Conservation (phyloP, 2,888 invertebrate genomes). For the Nycteola revayana region DNA sequence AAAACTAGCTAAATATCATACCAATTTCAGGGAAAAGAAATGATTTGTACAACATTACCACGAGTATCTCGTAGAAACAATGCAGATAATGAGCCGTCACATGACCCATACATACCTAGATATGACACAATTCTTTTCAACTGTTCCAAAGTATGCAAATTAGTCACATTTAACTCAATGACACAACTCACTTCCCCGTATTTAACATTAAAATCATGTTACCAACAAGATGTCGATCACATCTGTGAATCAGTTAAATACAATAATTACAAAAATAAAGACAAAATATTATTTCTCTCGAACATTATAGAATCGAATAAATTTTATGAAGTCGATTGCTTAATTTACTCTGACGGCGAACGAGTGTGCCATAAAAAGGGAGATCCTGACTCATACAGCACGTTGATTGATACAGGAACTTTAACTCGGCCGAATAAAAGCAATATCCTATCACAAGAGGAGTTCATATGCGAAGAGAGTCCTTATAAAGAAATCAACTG, state of each 20-base stretch:
- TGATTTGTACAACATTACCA: constrained; percentile 43
- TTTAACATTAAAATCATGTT: constrained; percentile 50
- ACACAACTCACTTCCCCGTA: constrained; percentile 48
- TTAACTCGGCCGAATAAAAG: constrained; percentile 54
- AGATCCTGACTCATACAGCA: constrained; percentile 44
- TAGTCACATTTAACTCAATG: constrained; percentile 48
- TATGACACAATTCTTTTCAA: constrained; percentile 47
- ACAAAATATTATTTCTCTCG: constrained; percentile 60
- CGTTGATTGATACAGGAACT: constrained; percentile 57
- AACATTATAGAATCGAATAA: constrained; percentile 50
- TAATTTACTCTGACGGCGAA: constrained; percentile 56
- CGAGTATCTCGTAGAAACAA: constrained; percentile 36
- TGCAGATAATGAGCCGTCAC: constrained; percentile 43
- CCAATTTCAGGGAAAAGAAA: constrained; percentile 51
- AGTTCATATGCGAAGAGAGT: constrained; percentile 65
- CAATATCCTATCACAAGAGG: constrained; percentile 60
- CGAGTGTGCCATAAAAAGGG: constrained; percentile 64
- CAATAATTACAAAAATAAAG: constrained; percentile 57
- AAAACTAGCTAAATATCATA: neutral
- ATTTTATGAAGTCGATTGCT: constrained; percentile 66
- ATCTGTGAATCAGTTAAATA: constrained; percentile 57
- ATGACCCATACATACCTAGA: constrained; percentile 67
- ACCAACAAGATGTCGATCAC: constrained; percentile 34
- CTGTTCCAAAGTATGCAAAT: constrained; percentile 52
- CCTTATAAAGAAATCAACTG: constrained; percentile 46